These are phyloP conservation scores for Pyrrhosoma nymphula DNA, from an alignment of 2,888 invertebrate genomes.

Conservation along the genomic window DNA sequence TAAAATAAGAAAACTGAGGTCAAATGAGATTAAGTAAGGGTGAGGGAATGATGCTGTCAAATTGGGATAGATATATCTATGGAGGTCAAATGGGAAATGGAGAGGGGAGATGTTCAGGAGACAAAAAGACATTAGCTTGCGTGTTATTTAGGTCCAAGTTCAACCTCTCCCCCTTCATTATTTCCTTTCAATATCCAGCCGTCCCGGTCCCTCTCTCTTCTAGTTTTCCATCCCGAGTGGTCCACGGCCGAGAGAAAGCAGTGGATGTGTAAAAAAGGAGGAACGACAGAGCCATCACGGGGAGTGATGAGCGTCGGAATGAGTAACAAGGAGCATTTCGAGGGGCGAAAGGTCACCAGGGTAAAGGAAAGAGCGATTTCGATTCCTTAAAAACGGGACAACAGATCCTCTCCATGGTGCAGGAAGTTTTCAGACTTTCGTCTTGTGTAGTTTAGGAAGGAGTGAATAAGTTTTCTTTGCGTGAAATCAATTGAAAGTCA, in stretches of 20 bases:
- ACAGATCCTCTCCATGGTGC: not conserved
- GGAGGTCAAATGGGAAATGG: no score
- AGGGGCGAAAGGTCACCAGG: not conserved
- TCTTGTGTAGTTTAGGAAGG: no score
- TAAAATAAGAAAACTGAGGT: no score
- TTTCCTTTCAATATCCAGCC: not conserved
- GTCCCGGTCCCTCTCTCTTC: not conserved
- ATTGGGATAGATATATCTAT: no score
- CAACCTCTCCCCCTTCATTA: not conserved
- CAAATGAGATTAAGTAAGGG: no score
- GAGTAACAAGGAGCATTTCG: not conserved
- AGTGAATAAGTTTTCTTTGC: no score
- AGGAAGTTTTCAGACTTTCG: not conserved
- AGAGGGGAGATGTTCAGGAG: no score
- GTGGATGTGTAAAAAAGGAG: not conserved
- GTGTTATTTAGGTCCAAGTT: not conserved
- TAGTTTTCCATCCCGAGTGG: slow-evolving; percentile 13
- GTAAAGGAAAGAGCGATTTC: not conserved
- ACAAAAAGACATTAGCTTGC: not conserved
- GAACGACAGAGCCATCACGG: not conserved
- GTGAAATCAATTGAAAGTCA: no score
- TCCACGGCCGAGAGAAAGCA: not conserved
- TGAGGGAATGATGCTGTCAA: no score
- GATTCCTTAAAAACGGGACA: not conserved
- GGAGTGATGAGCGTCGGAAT: not conserved